phyloP scores from a whole-genome alignment of 2,797 vertebrate species.

The Salmo trutta region DNA sequence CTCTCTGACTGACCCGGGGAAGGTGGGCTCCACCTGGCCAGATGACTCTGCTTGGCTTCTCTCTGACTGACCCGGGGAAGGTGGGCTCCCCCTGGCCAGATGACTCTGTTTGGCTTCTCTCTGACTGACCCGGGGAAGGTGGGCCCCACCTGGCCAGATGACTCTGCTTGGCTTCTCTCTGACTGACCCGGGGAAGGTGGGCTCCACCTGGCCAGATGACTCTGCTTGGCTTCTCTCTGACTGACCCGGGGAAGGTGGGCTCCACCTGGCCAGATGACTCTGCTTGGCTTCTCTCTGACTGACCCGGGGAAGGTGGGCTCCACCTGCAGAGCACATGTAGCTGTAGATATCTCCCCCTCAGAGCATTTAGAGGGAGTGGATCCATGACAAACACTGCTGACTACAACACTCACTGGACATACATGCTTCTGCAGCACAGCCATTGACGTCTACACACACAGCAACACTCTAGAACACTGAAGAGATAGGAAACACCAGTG shows the following conservation, averaged over 20 bases:
- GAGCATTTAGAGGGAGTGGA: slow-evolving; percentile 36
- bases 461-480: neutral
- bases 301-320: slow-evolving; percentile 41
- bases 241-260: slow-evolving; percentile 32
- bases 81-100: slow-evolving; percentile 53
- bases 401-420: slow-evolving; percentile 2
- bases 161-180: slow-evolving; percentile 33
- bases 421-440: slow-evolving; percentile 14
- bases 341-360: slow-evolving; percentile 23
- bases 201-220: slow-evolving; percentile 53
- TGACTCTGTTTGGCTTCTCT: slow-evolving; percentile 38
- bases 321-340: slow-evolving; percentile 51
- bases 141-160: slow-evolving; percentile 53
- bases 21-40: slow-evolving; percentile 54
- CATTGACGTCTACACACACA: neutral
- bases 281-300: slow-evolving; percentile 28
- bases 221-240: slow-evolving; percentile 29
- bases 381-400: slow-evolving; percentile 22
- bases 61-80: slow-evolving; percentile 26
- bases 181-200: slow-evolving; percentile 37
- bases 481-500: neutral
- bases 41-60: slow-evolving; percentile 40
- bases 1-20: slow-evolving; percentile 20
- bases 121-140: slow-evolving; percentile 31
- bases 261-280: slow-evolving; percentile 43